Base-by-base conservation (phyloP, 2,113 vertebrate species). In the Grus americana region DNA sequence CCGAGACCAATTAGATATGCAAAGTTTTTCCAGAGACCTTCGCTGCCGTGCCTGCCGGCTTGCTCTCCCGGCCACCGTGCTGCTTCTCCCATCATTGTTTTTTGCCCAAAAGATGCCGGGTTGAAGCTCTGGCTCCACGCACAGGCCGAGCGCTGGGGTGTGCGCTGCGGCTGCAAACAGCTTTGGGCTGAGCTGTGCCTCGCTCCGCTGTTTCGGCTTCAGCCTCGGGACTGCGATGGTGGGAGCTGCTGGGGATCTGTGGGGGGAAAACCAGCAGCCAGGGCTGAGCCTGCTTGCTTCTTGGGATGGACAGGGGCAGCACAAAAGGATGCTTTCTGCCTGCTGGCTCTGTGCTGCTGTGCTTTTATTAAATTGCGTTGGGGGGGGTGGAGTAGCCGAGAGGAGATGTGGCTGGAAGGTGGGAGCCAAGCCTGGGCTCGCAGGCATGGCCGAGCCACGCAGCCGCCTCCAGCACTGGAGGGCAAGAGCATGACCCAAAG, bases 361-460 rank as follows among this genome's bases (percentile, higher is more conserved):
- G 47, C 29, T 21, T 29, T 47, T 6, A 30, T 12, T 22, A 6
- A 1, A 55, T 2, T 3, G 20, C 54, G 47, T 26, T 0, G 1
- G 40, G 55, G 47, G 72, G n/a, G 71, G 63, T 7, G 30, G 71
- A 70, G 63, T 2, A 17, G 24, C 49, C 4, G 2, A 21, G 30
- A 15, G 52, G 12, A 36, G 59, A 27, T 5, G 30, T 11, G 42
- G 63, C 38, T 23, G 26, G 65, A 15, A 47, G 47, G 27, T 6
- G 61, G 17, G n/a, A 27, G 67, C 29, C 1, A 4, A 30, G 12
- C 30, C 36, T 1, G 3, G 46, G 55, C 23, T 52, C 3, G 3
- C 36, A 21, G 54, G 63, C 57, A 36, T 1, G 7, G 81, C 40
- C 14, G 32, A 50, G 40, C 26, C 4, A 2, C 2, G 19, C 50